Percentiles rank a stretch among this genome's conserved stretches.
Conservation (phyloP, 2,888 invertebrate species). For the Ichneumoninae sp. region DNA sequence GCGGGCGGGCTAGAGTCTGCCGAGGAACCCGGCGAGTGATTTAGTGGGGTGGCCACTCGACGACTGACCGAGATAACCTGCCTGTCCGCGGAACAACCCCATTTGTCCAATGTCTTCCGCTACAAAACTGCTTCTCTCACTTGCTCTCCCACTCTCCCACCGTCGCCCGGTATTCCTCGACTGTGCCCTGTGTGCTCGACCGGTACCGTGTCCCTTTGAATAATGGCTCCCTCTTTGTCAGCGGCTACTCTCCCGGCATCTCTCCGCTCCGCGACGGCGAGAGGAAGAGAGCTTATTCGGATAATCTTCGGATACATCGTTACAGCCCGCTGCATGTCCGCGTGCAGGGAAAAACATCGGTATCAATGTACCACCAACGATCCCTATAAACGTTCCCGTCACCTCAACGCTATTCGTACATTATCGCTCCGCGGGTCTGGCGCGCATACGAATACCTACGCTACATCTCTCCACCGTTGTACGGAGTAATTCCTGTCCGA, state of each 20-base stretch:
- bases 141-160: slow-evolving; percentile 62
- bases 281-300: slow-evolving; percentile 44
- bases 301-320: slow-evolving; percentile 44
- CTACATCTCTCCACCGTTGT: slow-evolving; percentile 3
- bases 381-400: slow-evolving; percentile 10
- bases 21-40: slow-evolving; percentile 79
- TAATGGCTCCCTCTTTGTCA: slow-evolving; percentile 78
- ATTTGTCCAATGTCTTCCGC: slow-evolving; percentile 83
- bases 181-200: slow-evolving; percentile 66
- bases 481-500: neutral
- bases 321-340: neutral
- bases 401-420: neutral
- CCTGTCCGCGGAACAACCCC: slow-evolving; percentile 83
- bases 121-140: slow-evolving; percentile 79
- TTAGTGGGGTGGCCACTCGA: slow-evolving; percentile 83
- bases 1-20: slow-evolving; percentile 71
- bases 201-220: slow-evolving; percentile 76
- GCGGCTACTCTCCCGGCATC: slow-evolving; percentile 56
- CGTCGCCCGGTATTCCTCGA: slow-evolving; percentile 41
- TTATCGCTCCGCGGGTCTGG: neutral
- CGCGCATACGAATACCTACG: neutral
- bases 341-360: slow-evolving; percentile 22
- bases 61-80: slow-evolving; percentile 83
- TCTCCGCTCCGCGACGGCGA: neutral
- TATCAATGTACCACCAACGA: slow-evolving; percentile 13